Base-by-base conservation (phyloP, 2,888 invertebrate genomes). In the Agrotis puta region DNA sequence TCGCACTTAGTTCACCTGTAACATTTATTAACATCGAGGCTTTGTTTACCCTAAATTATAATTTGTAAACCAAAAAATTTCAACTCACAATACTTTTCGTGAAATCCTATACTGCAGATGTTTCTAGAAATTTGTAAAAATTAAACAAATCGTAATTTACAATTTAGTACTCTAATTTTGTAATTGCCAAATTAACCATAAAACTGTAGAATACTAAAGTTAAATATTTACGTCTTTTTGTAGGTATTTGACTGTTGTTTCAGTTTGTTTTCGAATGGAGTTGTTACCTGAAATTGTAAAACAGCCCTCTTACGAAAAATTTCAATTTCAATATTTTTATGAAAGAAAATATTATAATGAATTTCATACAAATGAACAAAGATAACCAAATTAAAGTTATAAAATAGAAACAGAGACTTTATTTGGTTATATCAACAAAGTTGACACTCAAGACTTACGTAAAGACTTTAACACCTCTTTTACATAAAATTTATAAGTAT, bases 401-500 rank as follows among this genome's bases (percentile, higher is more conserved):
- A 27, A 50, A 74, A 65, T 43, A 22, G 27, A 66, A 65, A 50
- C 22, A 47, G 51, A 56, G 45, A 68, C 18, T 33, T 66, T 45
- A 11, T 45, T 27, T 57, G 22, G 48, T 45, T 24, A 67, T 24
- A n/a, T 43, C 58, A 59, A 45, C 50, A 74, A 59, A 76, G 45
- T 69, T 75, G 54, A 43, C 33, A 61, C 20, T 68, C 24, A 50
- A 53, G 45, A 66, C 39, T 39, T 22, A 20, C 56, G 24, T 61
- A 68, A 45, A 56, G 6, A 61, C 14, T 61, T 74, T 27, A 20
- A 24, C 62, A 63, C 58, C 14, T 48, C 27, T 50, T 67, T 58
- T 43, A 75, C 47, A 47, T 66, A 27, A 7, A 20, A 43, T 70
- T 58, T 76, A 51, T 43, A 43, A 54, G 58, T 47, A 51, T 57